Evolutionary conservation across 2,888 invertebrate species (phyloP), one percentile per base, ranked within the genome.

Genomic region (Drosophila aldrichi): DNA sequence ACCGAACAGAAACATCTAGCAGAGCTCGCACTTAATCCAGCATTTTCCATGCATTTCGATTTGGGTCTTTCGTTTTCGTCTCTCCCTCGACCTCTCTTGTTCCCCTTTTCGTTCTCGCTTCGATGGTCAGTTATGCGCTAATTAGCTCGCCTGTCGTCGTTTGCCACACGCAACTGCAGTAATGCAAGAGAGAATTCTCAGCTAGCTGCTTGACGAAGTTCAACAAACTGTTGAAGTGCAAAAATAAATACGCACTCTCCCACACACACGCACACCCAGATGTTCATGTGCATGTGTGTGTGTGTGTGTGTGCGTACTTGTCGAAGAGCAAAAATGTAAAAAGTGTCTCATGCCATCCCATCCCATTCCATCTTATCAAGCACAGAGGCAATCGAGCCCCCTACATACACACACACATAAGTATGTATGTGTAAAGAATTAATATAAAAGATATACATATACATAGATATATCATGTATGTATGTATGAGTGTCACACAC

Each of bases 221-320:
- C 63, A 68, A 68, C 44, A 67, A 69, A 67, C 69, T 69, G 38
- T 34, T 58, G 22, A 40, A 44, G n/a, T 70, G 49, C 61, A 51
- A 68, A 70, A 68, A 67, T 61, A 68, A 68, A 68, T 52, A 61
- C 49, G 41, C 66, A 54, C 59, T 36, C 48, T 20, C 18, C 41
- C 29, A 60, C 40, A 22, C 29, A n/a, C 12, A 8, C 38, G 29
- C n/a, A 29, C 7, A 5, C 25, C 34, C 3, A n/a, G 12, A 36
- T 14, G 10, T 34, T 1, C 4, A 18, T 5, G 2, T 46, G 52
- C 16, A 25, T 38, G 25, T 10, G 18, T 3, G 36, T 22, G 16
- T 10, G 18, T 14, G 3, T 34, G 52, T n/a, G 12, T 25, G 25
- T n/a, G 8, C 2, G 38, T 9, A 25, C 4, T 25, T 46, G 46